Base-by-base conservation (phyloP, 2,888 invertebrate species). In the Mechanitis mazaeus region DNA sequence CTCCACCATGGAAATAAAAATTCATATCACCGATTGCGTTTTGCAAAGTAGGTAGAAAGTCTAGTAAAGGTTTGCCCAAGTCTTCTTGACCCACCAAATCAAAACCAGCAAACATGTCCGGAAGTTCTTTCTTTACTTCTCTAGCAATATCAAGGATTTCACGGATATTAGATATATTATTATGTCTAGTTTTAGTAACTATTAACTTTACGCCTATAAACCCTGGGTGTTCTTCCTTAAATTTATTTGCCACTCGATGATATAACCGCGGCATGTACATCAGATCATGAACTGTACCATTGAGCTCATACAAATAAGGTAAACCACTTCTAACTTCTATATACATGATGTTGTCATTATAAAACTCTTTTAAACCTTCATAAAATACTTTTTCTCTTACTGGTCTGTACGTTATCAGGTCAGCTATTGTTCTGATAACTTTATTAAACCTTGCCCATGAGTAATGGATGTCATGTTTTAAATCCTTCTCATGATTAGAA, bases 1-100 rank as follows among this genome's bases (percentile, higher is more conserved):
- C 96, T 0, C 95, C 96, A 0, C 94, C 94, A 75, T 96, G 96
- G 69, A 96, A 94, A 73, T 92, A 95, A 71, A 92, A 94, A 55
- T 93, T 88, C 12, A 95, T 84, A 2, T 91, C 80, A 0, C 88
- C 80, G 47, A 91, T 89, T 1, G 91, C 79, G 45, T 84, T 77
- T 12, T 87, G 72, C 33, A 95, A 74, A 58, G 91, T 78, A 0
- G 93, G 87, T 0, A 92, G 78, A 67, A 93, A 94, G 28, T 93
- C 90, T 9, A 83, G 73, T 0, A 96, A 80, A 0, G 94, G 92
- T 33, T 87, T 83, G 0, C 95, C 95, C 64, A 90, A 78, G 72
- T 96, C 95, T 78, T 96, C 96, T 72, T 95, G 94, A 0, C 95
- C 95, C 0, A 96, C 95, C 60, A 96, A 89, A 85, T 96, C 96